These are phyloP conservation scores for Pangasius sanitwongsei DNA, from an alignment of 2,797 vertebrate species.

Conservation along the genomic window DNA sequence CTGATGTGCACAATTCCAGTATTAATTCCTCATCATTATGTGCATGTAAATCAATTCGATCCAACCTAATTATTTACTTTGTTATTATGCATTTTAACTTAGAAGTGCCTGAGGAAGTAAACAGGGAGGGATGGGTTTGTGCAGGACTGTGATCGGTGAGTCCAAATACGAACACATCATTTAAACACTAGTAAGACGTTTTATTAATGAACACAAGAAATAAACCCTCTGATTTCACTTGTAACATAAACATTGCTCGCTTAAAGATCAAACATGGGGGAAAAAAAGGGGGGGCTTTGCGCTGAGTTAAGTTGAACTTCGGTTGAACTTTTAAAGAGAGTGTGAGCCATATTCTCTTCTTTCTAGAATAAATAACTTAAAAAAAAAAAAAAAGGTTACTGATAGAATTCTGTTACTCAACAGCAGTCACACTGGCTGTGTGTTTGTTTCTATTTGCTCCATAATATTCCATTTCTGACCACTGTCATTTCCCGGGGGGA, in stretches of 20 bases:
- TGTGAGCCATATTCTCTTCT: neutral
- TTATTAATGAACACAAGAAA: neutral
- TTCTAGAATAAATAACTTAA: neutral
- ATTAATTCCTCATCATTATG: neutral
- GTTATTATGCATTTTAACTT: neutral
- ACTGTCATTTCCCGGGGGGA: neutral
- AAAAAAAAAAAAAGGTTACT: neutral
- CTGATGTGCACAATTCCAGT: neutral
- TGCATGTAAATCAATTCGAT: neutral
- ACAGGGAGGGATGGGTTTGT: neutral
- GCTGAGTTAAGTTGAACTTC: neutral
- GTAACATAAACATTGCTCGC: neutral
- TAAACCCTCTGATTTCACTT: neutral
- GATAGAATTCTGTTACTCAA: neutral
- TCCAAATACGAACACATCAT: neutral
- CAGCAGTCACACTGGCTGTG: too few species aligned
- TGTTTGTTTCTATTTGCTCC: neutral
- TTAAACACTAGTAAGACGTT: neutral
- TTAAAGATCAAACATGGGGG: neutral
- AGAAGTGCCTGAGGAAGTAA: neutral
- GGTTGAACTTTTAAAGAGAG: neutral
- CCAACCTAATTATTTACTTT: neutral
- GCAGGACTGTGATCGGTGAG: neutral
- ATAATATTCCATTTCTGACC: neutral
- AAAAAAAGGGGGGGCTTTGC: neutral